Evolutionary conservation across 92 coral and sea anemone species (phyloP).

Genomic region (Meandrina meandrites): DNA sequence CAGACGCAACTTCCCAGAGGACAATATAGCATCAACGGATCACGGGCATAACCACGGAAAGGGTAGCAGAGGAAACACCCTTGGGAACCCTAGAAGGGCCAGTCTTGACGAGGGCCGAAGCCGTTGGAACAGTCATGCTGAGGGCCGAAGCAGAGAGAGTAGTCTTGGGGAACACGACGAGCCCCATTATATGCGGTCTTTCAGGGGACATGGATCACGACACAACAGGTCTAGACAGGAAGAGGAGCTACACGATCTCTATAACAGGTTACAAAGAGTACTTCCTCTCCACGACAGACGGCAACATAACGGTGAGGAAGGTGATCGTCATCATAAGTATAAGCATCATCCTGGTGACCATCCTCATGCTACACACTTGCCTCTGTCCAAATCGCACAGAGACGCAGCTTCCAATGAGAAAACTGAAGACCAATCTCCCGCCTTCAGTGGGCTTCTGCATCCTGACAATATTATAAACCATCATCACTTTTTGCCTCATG

Average conservation of each 20-base stretch:
- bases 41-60: slow-evolving; percentile 8
- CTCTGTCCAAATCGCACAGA: background rate
- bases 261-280: slow-evolving; percentile 15
- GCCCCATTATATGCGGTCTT: slow-evolving; percentile 24
- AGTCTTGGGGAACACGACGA: slow-evolving; percentile 25
- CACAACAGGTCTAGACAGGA: slow-evolving; percentile 14
- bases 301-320: background rate
- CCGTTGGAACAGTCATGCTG: slow-evolving; percentile 20
- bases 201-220: slow-evolving; percentile 15
- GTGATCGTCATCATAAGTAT: slow-evolving; percentile 1
- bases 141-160: slow-evolving; percentile 42
- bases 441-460: slow-evolving; percentile 67
- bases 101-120: slow-evolving; percentile 34
- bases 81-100: background rate
- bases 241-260: slow-evolving; percentile 31
- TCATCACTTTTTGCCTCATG: slow-evolving; percentile 83
- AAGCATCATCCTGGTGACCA: background rate
- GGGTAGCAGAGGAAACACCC: background rate
- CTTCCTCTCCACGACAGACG: slow-evolving; percentile 8
- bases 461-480: slow-evolving; percentile 86
- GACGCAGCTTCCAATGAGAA: background rate
- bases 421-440: slow-evolving; percentile 32
- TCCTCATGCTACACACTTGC: slow-evolving; percentile 18
- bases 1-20: background rate
- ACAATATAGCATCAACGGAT: background rate